Evolutionary conservation across 1,140 invertebrate genomes (phyloP).

Genomic region (Caenorhabditis brenneri): DNA sequence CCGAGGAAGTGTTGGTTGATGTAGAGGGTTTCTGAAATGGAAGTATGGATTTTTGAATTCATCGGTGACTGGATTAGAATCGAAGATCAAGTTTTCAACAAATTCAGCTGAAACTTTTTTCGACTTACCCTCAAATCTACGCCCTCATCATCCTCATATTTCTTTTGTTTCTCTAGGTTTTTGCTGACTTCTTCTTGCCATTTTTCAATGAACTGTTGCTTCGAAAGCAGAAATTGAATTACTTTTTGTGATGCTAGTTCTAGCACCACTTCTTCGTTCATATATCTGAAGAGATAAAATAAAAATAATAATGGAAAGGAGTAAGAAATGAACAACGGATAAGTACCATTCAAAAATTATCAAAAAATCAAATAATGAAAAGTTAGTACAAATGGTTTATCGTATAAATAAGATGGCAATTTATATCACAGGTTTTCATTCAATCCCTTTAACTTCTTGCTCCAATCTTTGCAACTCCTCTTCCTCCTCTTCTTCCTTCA

Average conservation of each 20-base stretch:
- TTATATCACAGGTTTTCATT: neutral
- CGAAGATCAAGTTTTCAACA: too few species aligned
- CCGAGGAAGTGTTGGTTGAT: neutral
- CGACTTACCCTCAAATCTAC: neutral
- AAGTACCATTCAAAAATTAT: neutral
- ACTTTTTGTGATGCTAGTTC: slow-evolving; percentile 7
- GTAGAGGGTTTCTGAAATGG: neutral
- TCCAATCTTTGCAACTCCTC: neutral
- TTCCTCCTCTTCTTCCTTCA: slow-evolving; percentile 6
- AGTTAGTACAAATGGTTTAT: neutral
- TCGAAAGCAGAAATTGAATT: neutral
- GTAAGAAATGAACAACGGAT: neutral
- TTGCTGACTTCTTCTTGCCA: neutral
- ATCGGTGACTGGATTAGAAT: too few species aligned
- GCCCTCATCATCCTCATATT: neutral
- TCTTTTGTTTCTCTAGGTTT: neutral
- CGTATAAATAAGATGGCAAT: neutral
- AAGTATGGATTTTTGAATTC: neutral
- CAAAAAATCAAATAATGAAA: slow-evolving; percentile 1
- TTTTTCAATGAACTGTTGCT: neutral
- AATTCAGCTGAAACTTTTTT: neutral
- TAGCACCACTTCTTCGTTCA: slow-evolving; percentile 11
- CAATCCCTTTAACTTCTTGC: neutral
- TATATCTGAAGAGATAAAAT: neutral
- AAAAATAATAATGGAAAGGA: neutral